Base-by-base conservation (phyloP, 92 coral and sea anemone genomes). In the Paragorgia papillata region DNA sequence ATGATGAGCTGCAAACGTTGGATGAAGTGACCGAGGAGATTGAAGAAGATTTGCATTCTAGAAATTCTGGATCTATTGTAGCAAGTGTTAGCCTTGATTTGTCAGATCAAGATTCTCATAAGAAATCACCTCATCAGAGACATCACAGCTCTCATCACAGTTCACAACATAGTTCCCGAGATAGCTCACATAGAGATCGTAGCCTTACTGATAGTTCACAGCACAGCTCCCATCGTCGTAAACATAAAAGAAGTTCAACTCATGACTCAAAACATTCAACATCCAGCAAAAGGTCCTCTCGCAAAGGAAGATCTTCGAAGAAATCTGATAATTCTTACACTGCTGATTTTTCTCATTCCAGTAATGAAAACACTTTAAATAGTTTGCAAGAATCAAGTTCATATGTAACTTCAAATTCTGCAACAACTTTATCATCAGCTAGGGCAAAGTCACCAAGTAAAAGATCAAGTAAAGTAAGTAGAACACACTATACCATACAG, bases 11-110 rank as follows among this genome's bases (percentile, higher is more conserved):
- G 19, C 79, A 86, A 44, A 94, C 98, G 6, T 85, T 88, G 26
- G 97, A 93, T 58, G 97, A 94, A 51, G 90, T 90, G 1, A 77
- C 69, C 9, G 98, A 94, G 48, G 98, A 88, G 54, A 94, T 94
- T 15, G 89, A 86, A 54, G 95, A 94, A 30, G 97, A 91, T 59
- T 58, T 88, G 27, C 43, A 69, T 62, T 44, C 85, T 66, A 50
- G 55, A 55, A 18, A 55, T 69, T 56, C 62, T 56, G 62, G 22
- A 15, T 15, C 28, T 28, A 17, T 4, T 22, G 2, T 17, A 28
- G 3, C 30, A 1, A 56, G 7, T 22, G 62, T 22, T 10, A 46
- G 53, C 15, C 53, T 46, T 46, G 53, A 9, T 46, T 46, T 46
- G n/a, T 46, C 53, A 46, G 62, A 56, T 28, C 28, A 7, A 3